Base-by-base conservation (phyloP, 2,113 vertebrate species). In the Alethe diademata region DNA sequence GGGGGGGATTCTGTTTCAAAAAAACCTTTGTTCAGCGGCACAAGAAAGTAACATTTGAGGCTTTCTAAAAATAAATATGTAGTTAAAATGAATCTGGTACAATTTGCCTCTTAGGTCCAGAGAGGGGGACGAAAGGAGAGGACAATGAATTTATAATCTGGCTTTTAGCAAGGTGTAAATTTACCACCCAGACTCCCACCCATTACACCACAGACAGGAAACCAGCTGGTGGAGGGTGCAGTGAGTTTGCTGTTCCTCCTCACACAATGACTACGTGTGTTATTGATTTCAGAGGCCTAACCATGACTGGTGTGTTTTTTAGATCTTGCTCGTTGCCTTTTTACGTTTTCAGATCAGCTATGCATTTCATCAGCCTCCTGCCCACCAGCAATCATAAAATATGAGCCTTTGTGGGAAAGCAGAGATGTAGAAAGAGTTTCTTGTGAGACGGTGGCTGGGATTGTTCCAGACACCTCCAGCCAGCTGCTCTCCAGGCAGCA, bases 401-500 rank as follows among this genome's bases (percentile, higher is more conserved):
- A 93, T 25, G 94, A 96, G 92, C 82, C 51, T 79, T 96, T 97
- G 90, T 96, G 90, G 95, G 92, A 96, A 97, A 96, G 75, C 78
- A 93, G 85, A 95, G 88, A 90, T 0, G 1, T 64, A 97, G 93
- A 97, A 96, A 96, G 90, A 60, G 75, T 92, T 96, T 94, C 90
- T 93, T 96, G 87, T 90, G 95, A 95, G 92, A 87, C 3, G 7
- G 47, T 90, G 91, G 74, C 95, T 95, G 87, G 92, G 87, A 92
- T 95, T 95, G 94, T 92, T 96, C 94, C 95, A 96, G 96, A 93
- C 94, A 96, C 94, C 96, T 94, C 95, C 47, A 57, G 82, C 94
- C 95, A 97, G 94, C 96, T 97, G 96, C 88, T 96, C 94, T 92
- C 90, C 90, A 88, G 93, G 94, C 94, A 97, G 84, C 80, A 78